phyloP scores from a whole-genome alignment of 2,797 vertebrate species.

The Saxicola maurus region DNA sequence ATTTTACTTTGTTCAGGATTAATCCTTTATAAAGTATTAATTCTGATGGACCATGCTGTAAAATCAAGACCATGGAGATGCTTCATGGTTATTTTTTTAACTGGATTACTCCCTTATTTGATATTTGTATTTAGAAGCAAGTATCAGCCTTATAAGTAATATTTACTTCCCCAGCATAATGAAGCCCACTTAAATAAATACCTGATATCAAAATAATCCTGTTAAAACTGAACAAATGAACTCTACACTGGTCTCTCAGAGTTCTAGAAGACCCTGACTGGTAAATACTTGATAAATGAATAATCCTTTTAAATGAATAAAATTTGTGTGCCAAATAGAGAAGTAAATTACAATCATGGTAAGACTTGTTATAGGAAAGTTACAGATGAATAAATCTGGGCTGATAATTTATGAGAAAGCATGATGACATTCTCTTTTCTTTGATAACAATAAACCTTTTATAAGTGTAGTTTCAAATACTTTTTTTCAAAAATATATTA shows the following conservation, averaged over 20 bases:
- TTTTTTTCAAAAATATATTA: background rate
- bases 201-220: slow-evolving; percentile 67
- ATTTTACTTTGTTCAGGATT: slow-evolving; percentile 69
- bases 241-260: slow-evolving; percentile 23
- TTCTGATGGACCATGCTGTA: slow-evolving; percentile 57
- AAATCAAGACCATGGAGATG: slow-evolving; percentile 52
- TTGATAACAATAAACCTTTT: slow-evolving; percentile 56
- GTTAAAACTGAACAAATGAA: slow-evolving; percentile 62
- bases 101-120: slow-evolving; percentile 67
- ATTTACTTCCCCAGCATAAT: slow-evolving; percentile 46
- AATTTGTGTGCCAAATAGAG: slow-evolving; percentile 54
- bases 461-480: slow-evolving; percentile 43
- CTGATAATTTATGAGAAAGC: slow-evolving; percentile 63
- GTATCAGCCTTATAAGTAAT: slow-evolving; percentile 59
- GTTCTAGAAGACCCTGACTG: slow-evolving; percentile 42
- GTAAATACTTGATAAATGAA: slow-evolving; percentile 69
- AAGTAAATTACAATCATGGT: slow-evolving; percentile 52
- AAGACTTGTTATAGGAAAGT: slow-evolving; percentile 55
- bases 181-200: slow-evolving; percentile 70
- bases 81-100: slow-evolving; percentile 54
- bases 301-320: slow-evolving; percentile 69
- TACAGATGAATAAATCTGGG: slow-evolving; percentile 62
- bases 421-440: slow-evolving; percentile 45
- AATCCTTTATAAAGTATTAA: slow-evolving; percentile 67
- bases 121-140: slow-evolving; percentile 60